Base-by-base conservation (phyloP, 2,797 vertebrate species). In the Toxotes lorentzi region DNA sequence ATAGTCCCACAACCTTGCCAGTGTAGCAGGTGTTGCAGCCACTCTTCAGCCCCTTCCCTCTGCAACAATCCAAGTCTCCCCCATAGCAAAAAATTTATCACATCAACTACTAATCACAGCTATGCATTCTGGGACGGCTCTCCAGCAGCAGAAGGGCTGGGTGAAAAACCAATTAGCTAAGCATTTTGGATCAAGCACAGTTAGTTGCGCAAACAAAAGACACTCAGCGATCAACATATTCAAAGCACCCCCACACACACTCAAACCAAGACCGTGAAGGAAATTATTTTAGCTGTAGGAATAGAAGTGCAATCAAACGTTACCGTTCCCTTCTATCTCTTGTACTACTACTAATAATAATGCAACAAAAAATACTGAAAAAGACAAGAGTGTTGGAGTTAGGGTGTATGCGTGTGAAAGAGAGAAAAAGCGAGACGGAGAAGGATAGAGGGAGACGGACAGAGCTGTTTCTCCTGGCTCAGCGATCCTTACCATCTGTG, bases 401-500 rank as follows among this genome's bases (percentile, higher is more conserved):
- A 1, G 43, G 6, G 57, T 64, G 70, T 35, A 7, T 66, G 60
- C 23, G 45, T 50, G 78, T 16, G 53, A 34, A 40, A 66, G 40
- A 56, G 53, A 70, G 30, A 60, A 21, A 61, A 50, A 73, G 75
- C 1, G 41, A 83, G 81, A 43, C 45, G 80, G 81, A 72, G 79
- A 59, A 35, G 47, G 61, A 68, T 13, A 62, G 66, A 63, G 79
- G 57, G 53, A 77, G 47, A 63, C 57, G 63, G 75, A 76, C 79
- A 82, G 80, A 82, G 84, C 62, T 47, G 67, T 79, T 78, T 88
- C 79, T 87, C 79, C 89, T 92, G 91, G 91, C 89, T 87, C 68
- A 58, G 62, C 53, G 40, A 80, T 89, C 78, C 97, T 97, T 96
- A 99, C 98, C 98, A 40, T 99, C 97, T 9, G 97, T 99, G 88